These are phyloP conservation scores for Xiphorhynchus erythropygius DNA, from an alignment of 2,797 vertebrate species.

Conservation along the genomic window DNA sequence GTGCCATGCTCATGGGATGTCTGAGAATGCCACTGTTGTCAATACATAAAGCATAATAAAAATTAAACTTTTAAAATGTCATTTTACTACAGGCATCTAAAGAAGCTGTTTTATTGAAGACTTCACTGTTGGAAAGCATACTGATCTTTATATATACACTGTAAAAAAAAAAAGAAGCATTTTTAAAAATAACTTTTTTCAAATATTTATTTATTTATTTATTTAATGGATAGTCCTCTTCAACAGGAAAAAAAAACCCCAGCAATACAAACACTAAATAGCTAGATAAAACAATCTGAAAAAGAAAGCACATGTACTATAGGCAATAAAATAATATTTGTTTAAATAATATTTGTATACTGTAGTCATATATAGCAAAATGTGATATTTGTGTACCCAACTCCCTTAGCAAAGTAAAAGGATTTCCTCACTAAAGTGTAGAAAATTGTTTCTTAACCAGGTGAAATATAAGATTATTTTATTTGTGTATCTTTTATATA, in stretches of 20 bases:
- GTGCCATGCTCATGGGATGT: background rate
- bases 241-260: background rate
- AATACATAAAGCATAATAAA: background rate
- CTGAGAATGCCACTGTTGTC: background rate
- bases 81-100: background rate
- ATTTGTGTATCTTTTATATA: background rate
- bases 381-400: background rate
- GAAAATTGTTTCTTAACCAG: background rate
- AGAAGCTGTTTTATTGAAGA: background rate
- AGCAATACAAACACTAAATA: background rate
- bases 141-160: background rate
- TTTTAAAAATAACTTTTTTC: background rate
- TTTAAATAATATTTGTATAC: background rate
- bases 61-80: background rate
- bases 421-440: background rate
- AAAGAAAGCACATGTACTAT: rapidly evolving
- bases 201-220: background rate
- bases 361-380: background rate
- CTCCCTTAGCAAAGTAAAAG: background rate
- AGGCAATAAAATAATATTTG: background rate
- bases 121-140: background rate
- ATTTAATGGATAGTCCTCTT: background rate
- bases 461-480: background rate
- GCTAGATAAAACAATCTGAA: background rate
- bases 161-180: background rate